These are phyloP conservation scores for Brachionus paranguensis DNA, from an alignment of 1,140 invertebrate genomes.

Conservation along the genomic window DNA sequence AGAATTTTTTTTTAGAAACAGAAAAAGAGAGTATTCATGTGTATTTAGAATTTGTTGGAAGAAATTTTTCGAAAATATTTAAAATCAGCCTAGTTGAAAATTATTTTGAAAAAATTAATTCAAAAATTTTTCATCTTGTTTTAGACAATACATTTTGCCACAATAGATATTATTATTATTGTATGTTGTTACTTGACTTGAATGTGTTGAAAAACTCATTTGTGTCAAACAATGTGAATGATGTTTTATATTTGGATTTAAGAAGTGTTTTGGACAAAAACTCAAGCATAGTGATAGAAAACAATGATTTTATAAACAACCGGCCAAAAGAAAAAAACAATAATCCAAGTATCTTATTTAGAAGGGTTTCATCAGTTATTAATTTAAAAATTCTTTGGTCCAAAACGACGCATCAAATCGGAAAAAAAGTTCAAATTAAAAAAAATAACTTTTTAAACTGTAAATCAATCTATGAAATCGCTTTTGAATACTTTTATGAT, in stretches of 20 bases:
- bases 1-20: neutral
- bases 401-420: neutral
- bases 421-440: neutral
- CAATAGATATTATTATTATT: no score
- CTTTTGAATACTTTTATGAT: neutral
- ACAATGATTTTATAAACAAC: neutral
- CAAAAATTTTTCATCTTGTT: neutral
- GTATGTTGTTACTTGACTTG: neutral
- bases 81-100: neutral
- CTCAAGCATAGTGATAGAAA: neutral
- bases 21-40: neutral
- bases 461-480: neutral
- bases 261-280: neutral
- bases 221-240: neutral
- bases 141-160: neutral
- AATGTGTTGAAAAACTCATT: neutral
- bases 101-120: neutral
- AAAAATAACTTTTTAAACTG: neutral
- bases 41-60: no score
- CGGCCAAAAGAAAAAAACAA: neutral
- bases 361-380: neutral
- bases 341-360: neutral
- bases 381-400: neutral
- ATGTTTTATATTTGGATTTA: neutral
- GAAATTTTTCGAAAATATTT: no score